Evolutionary conservation across 64 coral and sea anemone genomes (phyloP), one percentile per base, ranked within the genome.

Genomic region (Orbicella faveolata): DNA sequence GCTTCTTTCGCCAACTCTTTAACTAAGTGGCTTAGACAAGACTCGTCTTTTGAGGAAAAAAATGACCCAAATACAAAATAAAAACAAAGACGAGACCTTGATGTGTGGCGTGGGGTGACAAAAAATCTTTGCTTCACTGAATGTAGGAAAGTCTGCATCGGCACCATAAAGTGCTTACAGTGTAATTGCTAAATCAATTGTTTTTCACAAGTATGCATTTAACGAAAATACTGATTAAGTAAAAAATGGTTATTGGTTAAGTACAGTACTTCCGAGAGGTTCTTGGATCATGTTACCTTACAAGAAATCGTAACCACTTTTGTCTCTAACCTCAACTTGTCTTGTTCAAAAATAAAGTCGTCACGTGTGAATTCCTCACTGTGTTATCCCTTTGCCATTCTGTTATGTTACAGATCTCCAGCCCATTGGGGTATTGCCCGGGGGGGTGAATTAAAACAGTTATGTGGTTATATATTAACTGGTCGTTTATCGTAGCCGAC

Each of bases 141-240:
- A 41, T 0, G 64, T 5, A n/a, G 13, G 36, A 25, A 51, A 85
- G 3, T 48, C 13, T 37, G 65, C 79, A 36, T 33, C 33, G 25
- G 26, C 23, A 36, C 21, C 15, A 36, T 14, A 52, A 83, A 37
- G 4, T 48, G 65, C 36, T 70, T 30, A 48, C 4, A 3, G 7
- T 48, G 44, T 48, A 72, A 44, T 11, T 13, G 64, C 13, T 72
- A 13, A 51, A 72, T 41, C 59, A 82, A 33, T 72, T 48, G 26
- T 72, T 72, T 72, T 73, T 52, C 64, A 41, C 21, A 20, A 11
- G 19, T 72, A 52, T 70, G 82, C 48, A 36, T 51, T 51, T 52
- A 85, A 85, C 82, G 44, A 85, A 85, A 85, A 70, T 72, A 85
- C 73, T 72, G 65, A 21, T 41, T 33, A 85, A 85, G 82, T 72